These are phyloP conservation scores for Gymnocypris eckloni DNA, from an alignment of 2,797 vertebrate genomes.

Conservation along the genomic window DNA sequence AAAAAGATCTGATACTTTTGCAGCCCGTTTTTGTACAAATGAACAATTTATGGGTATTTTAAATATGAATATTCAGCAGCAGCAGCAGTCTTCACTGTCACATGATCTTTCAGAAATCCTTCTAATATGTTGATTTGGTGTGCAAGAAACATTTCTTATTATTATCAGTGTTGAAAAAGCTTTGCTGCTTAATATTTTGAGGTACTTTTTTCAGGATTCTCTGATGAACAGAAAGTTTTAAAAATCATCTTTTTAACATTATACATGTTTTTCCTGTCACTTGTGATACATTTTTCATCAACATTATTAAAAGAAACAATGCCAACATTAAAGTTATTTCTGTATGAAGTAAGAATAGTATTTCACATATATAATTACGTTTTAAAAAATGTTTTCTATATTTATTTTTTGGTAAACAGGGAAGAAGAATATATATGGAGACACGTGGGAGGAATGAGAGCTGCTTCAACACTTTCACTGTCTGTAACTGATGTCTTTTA, in stretches of 20 bases:
- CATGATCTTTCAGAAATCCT: background rate
- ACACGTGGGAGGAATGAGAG: constrained; percentile 91
- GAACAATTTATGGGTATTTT: too few relatives aligned
- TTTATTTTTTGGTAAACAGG: constrained; percentile 70
- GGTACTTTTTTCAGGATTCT: background rate
- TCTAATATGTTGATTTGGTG: background rate
- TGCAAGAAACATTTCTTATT: background rate
- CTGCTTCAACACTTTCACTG: background rate
- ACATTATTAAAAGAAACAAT: too few relatives aligned
- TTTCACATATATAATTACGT: background rate
- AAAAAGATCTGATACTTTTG: background rate
- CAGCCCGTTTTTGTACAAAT: too few relatives aligned
- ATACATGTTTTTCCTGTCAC: background rate
- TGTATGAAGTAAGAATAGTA: background rate
- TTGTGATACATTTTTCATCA: background rate
- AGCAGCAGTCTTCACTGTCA: too few relatives aligned
- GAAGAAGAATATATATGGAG: constrained; percentile 94
- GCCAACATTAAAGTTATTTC: background rate
- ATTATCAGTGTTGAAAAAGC: background rate
- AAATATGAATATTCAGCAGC: too few relatives aligned
- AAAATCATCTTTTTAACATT: too few relatives aligned
- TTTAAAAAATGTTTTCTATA: background rate
- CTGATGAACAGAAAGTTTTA: background rate
- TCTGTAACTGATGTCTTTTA: background rate
- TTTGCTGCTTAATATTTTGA: background rate